Evolutionary conservation across 2,797 vertebrate genomes (phyloP).

Genomic region (Pangasius larnaudii): DNA sequence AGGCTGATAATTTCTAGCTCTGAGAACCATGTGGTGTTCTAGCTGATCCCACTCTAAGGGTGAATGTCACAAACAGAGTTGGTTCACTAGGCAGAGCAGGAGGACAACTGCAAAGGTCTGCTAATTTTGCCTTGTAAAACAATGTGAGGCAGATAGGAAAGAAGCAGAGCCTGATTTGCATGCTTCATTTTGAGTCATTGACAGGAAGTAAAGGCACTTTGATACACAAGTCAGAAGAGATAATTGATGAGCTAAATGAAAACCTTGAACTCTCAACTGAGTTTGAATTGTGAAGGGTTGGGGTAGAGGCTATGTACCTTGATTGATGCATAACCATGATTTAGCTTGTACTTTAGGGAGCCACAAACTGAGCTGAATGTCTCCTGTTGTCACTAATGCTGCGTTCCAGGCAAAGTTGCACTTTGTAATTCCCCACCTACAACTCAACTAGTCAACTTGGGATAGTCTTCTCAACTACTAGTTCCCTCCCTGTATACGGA

Average conservation of each 20-base stretch:
- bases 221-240: neutral
- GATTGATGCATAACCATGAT: neutral
- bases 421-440: neutral
- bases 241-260: neutral
- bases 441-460: neutral
- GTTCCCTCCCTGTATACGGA: neutral
- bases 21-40: slow-evolving; percentile 5
- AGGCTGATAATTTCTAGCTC: neutral
- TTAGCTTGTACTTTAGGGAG: neutral
- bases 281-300: neutral
- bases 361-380: neutral
- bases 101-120: slow-evolving; percentile 6
- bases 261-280: neutral
- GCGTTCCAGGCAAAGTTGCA: neutral
- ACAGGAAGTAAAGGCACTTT: neutral
- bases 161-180: slow-evolving; percentile 14
- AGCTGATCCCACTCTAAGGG: slow-evolving; percentile 10
- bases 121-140: slow-evolving; percentile 36
- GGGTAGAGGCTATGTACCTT: neutral
- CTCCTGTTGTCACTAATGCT: neutral
- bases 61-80: slow-evolving; percentile 11
- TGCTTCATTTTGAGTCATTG: slow-evolving; percentile 6
- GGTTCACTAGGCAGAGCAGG: slow-evolving; percentile 22
- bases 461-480: neutral
- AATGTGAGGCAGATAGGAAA: slow-evolving; percentile 11